A percentile compares a stretch with the other conserved stretches of the same genome.
These are phyloP conservation scores for Listrodromus nycthemerus DNA, from an alignment of 2,888 invertebrate genomes.

Conservation along the genomic window DNA sequence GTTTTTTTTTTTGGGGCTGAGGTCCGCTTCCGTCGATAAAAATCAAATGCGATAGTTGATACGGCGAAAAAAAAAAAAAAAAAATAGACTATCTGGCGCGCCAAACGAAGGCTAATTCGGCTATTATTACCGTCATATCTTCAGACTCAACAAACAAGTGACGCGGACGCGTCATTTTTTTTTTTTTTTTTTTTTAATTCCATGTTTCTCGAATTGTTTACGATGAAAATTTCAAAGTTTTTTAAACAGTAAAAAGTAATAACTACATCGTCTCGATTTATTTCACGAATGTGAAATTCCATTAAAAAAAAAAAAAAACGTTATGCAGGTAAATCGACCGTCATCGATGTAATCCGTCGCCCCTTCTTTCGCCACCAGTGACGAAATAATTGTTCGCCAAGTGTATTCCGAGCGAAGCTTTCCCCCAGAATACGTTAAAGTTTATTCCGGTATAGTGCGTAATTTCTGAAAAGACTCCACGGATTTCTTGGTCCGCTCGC, in stretches of 20 bases:
- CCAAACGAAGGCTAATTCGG: too few relatives aligned
- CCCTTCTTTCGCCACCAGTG: conserved; percentile 16
- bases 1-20: too few relatives aligned
- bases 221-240: too few relatives aligned
- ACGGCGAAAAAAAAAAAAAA: background rate
- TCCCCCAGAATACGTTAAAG: conserved; percentile 19
- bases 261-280: too few relatives aligned
- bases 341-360: conserved; percentile 1
- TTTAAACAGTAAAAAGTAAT: too few relatives aligned
- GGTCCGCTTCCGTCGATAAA: background rate
- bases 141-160: too few relatives aligned
- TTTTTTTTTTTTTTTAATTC: too few relatives aligned
- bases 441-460: conserved; percentile 62
- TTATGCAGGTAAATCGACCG: background rate
- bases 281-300: too few relatives aligned
- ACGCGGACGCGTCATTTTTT: too few relatives aligned
- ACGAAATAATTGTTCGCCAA: background rate
- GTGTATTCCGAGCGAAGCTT: conserved; percentile 29
- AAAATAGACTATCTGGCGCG: background rate
- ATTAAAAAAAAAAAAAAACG: background rate
- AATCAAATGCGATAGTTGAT: background rate
- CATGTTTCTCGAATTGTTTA: background rate
- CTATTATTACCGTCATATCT: too few relatives aligned
- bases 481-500: conserved; percentile 58
- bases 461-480: conserved; percentile 67